A percentile compares a stretch with the other conserved stretches of the same genome.
phyloP scores from a whole-genome alignment of 2,888 invertebrate genomes.

The Saturnia japonica region DNA sequence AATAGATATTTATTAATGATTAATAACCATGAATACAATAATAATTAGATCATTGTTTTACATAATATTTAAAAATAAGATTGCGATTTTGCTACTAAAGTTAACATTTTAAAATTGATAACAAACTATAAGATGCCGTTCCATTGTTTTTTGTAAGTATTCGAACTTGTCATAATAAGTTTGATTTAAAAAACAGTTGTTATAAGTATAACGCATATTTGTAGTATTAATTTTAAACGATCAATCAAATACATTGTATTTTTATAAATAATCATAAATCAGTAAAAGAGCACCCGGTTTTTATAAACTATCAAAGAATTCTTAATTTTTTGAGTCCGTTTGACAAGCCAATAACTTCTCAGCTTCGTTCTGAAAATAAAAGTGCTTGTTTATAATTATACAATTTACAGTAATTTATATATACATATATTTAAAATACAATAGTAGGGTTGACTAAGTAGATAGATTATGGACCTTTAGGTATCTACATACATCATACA shows the following conservation, averaged over 20 bases:
- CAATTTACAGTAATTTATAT: background rate
- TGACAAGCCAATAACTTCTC: constrained; percentile 62
- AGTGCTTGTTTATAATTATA: too few relatives aligned
- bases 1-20: background rate
- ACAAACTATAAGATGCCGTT: too few relatives aligned
- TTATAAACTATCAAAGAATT: background rate
- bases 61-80: background rate
- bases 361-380: constrained; percentile 60
- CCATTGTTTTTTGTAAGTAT: too few relatives aligned
- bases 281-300: constrained; percentile 10
- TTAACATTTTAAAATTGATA: too few relatives aligned
- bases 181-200: constrained; percentile 19
- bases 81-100: too few relatives aligned
- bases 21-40: background rate
- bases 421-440: too few relatives aligned
- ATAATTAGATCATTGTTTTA: background rate
- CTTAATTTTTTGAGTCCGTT: constrained; percentile 38
- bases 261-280: background rate
- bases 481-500: too few relatives aligned
- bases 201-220: constrained; percentile 18
- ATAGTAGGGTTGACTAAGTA: too few relatives aligned
- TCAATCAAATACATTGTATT: constrained; percentile 15
- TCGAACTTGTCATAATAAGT: background rate
- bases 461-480: too few relatives aligned
- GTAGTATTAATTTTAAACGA: constrained; percentile 20